phyloP scores from a whole-genome alignment of 2,888 invertebrate genomes.

The Drymonia ruficornis region DNA sequence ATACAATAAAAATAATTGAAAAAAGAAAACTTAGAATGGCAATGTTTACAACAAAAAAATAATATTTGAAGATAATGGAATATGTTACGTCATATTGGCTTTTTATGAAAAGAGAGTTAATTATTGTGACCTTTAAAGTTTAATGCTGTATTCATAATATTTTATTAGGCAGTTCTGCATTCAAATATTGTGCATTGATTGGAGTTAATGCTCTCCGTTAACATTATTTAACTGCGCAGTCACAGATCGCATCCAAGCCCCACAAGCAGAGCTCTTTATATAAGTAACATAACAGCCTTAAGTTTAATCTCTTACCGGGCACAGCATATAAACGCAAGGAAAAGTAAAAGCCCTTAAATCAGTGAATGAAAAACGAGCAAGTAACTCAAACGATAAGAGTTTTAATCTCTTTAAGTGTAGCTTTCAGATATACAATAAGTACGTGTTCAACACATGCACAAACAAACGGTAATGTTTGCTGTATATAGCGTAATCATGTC shows the following conservation, averaged over 20 bases:
- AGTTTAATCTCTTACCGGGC: slow-evolving; percentile 72
- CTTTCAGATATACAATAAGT: slow-evolving; percentile 9
- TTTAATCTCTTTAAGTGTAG: slow-evolving; percentile 80
- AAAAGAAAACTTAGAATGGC: no score
- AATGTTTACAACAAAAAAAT: no score
- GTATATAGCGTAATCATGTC: neutral
- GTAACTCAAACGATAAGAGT: slow-evolving; percentile 72
- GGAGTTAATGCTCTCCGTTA: neutral
- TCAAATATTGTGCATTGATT: slow-evolving; percentile 1
- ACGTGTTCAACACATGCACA: neutral
- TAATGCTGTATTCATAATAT: neutral
- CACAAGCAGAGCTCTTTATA: slow-evolving; percentile 23
- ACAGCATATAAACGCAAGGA: slow-evolving; percentile 65
- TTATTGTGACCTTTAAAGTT: neutral
- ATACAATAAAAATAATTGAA: no score
- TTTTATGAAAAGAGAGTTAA: no score
- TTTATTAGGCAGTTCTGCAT: neutral
- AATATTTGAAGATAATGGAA: no score
- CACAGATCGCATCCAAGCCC: slow-evolving; percentile 7
- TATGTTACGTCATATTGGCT: no score
- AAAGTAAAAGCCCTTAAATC: slow-evolving; percentile 74
- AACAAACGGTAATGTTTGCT: slow-evolving; percentile 5
- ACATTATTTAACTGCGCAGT: slow-evolving; percentile 12
- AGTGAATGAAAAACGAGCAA: slow-evolving; percentile 76
- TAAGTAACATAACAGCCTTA: slow-evolving; percentile 41